Evolutionary conservation across 2,797 vertebrate species (phyloP).

Genomic region (Muscicapa comitata): DNA sequence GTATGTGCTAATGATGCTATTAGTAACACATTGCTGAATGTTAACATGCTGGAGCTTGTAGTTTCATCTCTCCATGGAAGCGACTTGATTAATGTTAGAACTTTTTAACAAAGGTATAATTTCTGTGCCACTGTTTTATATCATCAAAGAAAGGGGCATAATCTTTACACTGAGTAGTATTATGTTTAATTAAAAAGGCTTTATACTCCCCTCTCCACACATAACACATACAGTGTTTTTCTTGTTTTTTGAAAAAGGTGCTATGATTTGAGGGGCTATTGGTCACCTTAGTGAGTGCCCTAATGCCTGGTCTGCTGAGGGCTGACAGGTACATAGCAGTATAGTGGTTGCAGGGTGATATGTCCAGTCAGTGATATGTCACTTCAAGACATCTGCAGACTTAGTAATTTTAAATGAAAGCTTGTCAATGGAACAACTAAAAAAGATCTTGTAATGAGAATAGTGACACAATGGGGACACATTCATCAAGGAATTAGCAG

Average conservation of each 20-base stretch:
- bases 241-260: not conserved
- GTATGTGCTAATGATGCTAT: slow-evolving; percentile 66
- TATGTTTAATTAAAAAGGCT: slow-evolving; percentile 67
- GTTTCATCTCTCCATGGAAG: slow-evolving; percentile 47
- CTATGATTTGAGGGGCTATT: not conserved
- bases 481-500: slow-evolving; percentile 38
- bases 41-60: slow-evolving; percentile 46
- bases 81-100: slow-evolving; percentile 50
- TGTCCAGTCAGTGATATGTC: not conserved
- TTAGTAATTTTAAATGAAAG: not conserved
- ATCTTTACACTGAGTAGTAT: slow-evolving; percentile 61
- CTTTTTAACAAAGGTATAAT: slow-evolving; percentile 42
- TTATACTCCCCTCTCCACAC: not conserved
- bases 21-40: slow-evolving; percentile 61
- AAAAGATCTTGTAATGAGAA: not conserved
- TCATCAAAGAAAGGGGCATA: slow-evolving; percentile 51
- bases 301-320: not conserved
- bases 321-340: not conserved
- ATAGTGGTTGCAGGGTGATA: not conserved
- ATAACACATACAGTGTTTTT: not conserved
- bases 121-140: slow-evolving; percentile 61
- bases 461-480: slow-evolving; percentile 31
- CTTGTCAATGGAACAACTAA: not conserved
- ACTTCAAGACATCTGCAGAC: not conserved
- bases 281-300: not conserved